These are phyloP conservation scores for Argyrosomus japonicus DNA, from an alignment of 2,113 vertebrate genomes.

Conservation along the genomic window DNA sequence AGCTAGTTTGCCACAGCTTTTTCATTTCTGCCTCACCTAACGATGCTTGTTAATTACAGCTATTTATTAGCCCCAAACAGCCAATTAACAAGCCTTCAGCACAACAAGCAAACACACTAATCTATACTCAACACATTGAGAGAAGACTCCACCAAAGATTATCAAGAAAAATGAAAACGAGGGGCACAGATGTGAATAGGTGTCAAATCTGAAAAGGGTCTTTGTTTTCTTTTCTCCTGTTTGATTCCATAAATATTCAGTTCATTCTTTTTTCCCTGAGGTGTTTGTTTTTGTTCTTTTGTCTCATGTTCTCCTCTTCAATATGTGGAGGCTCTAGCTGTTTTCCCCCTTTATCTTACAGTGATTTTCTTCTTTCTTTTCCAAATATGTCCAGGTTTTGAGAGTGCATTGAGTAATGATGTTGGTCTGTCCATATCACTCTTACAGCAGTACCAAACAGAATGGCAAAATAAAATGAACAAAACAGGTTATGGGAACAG, in stretches of 20 bases:
- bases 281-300: slow-evolving; percentile 65
- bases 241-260: slow-evolving; percentile 54
- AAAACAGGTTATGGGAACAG: neutral
- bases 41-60: slow-evolving; percentile 76
- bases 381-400: slow-evolving; percentile 39
- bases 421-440: slow-evolving; percentile 13
- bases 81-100: slow-evolving; percentile 69
- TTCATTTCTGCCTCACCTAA: slow-evolving; percentile 47
- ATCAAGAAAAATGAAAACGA: slow-evolving; percentile 62
- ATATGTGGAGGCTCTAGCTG: slow-evolving; percentile 25
- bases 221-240: slow-evolving; percentile 54
- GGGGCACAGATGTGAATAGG: slow-evolving; percentile 44
- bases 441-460: neutral
- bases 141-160: slow-evolving; percentile 66
- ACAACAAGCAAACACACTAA: slow-evolving; percentile 73
- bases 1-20: slow-evolving; percentile 24
- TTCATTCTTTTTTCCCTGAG: slow-evolving; percentile 32
- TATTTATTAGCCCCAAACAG: slow-evolving; percentile 74
- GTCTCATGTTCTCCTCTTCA: slow-evolving; percentile 49
- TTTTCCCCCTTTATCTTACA: slow-evolving; percentile 38
- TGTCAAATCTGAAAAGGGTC: slow-evolving; percentile 70
- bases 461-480: neutral
- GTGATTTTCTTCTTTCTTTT: slow-evolving; percentile 50
- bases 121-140: slow-evolving; percentile 67
- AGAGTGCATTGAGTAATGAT: slow-evolving; percentile 58